Conservation (phyloP, 2,888 invertebrate species). For the Antheraea assamensis region DNA sequence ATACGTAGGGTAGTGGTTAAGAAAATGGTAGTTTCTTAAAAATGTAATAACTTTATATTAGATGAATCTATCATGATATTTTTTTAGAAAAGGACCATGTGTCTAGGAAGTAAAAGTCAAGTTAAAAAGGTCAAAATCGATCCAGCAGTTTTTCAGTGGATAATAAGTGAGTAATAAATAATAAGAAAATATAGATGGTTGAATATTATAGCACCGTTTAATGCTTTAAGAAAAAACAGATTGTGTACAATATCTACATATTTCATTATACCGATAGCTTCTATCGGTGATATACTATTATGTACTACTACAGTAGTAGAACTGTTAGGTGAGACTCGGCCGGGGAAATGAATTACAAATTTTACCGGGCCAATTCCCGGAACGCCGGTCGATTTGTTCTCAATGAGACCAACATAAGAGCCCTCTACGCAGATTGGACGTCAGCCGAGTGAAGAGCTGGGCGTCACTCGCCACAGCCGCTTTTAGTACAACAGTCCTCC, state of each 20-base stretch:
- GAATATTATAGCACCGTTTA: background rate
- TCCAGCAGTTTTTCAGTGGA: too few species aligned
- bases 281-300: background rate
- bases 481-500: constrained; percentile 50
- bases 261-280: background rate
- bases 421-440: constrained; percentile 71
- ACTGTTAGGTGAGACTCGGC: constrained; percentile 11
- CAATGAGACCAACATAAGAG: constrained; percentile 66
- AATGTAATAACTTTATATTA: too few species aligned
- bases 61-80: too few species aligned
- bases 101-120: too few species aligned
- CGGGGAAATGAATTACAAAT: constrained; percentile 33
- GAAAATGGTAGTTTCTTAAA: too few species aligned
- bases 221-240: background rate
- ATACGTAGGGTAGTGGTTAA: too few species aligned
- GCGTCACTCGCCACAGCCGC: constrained; percentile 40
- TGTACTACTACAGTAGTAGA: too few species aligned
- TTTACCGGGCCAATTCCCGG: constrained; percentile 37
- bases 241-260: too few species aligned
- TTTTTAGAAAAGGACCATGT: too few species aligned
- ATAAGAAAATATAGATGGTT: too few species aligned
- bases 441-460: constrained; percentile 48
- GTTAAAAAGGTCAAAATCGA: too few species aligned
- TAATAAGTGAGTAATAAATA: too few species aligned
- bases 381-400: constrained; percentile 56